phyloP scores from a whole-genome alignment of 2,113 vertebrate genomes.

The Atherinomorus stipes region DNA sequence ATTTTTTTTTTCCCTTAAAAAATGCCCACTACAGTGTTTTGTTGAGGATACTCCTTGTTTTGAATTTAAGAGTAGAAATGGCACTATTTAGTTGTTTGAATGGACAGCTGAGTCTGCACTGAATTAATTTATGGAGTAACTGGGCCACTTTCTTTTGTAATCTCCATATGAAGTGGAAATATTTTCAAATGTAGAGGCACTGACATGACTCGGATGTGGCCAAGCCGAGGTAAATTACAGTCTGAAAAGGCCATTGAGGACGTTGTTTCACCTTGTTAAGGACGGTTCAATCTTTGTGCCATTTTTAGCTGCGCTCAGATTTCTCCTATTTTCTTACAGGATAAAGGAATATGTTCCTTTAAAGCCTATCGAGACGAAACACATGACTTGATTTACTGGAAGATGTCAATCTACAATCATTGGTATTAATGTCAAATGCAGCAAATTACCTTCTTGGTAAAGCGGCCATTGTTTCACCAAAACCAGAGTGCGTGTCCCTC shows the following conservation, averaged over 20 bases:
- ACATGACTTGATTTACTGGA: constrained; percentile 52
- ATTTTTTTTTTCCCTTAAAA: constrained; percentile 65
- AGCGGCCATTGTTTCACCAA: constrained; percentile 52
- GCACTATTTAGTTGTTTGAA: constrained; percentile 58
- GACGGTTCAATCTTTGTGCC: constrained; percentile 29
- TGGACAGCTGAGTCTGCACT: constrained; percentile 32
- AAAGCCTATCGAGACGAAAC: constrained; percentile 40
- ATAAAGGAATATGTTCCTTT: constrained; percentile 34
- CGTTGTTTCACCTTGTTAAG: constrained; percentile 14
- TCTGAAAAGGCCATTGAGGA: not conserved
- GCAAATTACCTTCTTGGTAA: constrained; percentile 65
- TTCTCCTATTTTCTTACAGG: constrained; percentile 16
- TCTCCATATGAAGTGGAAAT: constrained; percentile 18
- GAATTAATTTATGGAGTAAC: constrained; percentile 51
- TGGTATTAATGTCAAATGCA: constrained; percentile 64
- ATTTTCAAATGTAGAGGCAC: constrained; percentile 10
- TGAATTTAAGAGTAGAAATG: constrained; percentile 58
- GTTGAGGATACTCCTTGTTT: constrained; percentile 75
- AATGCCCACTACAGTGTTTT: constrained; percentile 67
- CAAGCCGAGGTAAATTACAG: constrained; percentile 4
- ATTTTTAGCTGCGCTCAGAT: not conserved
- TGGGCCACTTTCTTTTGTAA: constrained; percentile 19
- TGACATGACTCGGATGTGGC: not conserved
- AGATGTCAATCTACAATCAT: constrained; percentile 52
- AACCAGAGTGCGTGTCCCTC: constrained; percentile 49